Evolutionary conservation across 1,140 invertebrate species (phyloP), one percentile per base, ranked within the genome.

Genomic region (Heliothis subflexa): DNA sequence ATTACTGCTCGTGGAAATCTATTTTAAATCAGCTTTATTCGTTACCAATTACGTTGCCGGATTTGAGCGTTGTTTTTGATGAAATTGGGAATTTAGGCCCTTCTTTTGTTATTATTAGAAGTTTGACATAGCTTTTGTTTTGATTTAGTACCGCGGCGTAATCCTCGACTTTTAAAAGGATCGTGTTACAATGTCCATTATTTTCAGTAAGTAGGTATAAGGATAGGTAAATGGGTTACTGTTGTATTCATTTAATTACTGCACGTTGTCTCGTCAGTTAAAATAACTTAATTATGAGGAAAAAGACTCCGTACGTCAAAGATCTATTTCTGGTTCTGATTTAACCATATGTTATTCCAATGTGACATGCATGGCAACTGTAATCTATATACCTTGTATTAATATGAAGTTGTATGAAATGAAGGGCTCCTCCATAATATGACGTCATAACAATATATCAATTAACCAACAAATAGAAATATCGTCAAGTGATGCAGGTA

Each of bases 11-110:
- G n/a, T 25, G 40, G 68, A 55, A n/a, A 71, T 55, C 50, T 50
- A 71, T 71, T 71, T 55, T 71, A 71, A 71, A 71, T 54, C 50
- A 71, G 68, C 68, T 71, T 71, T 71, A 71, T 71, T 54, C 50
- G 68, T 16, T 50, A n/a, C 68, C 68, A 71, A 71, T 71, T 71
- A 71, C 10, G 66, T 55, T 52, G n/a, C 12, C 50, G 45, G 45
- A 55, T 54, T 71, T 55, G 47, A 40, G n/a, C 25, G 50, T 18
- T 66, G 68, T 49, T 55, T 66, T 55, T 71, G 68, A 54, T 55
- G 25, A 71, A 55, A 71, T 71, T 71, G 49, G 18, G 68, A 54
- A 50, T 55, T 55, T 40, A 16, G 25, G 12, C 25, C 9, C n/a
- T 40, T 54, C 55, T 71, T 55, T 71, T 71, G 28, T 25, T 52